phyloP scores from a whole-genome alignment of 2,888 invertebrate species.

The Cephus runcator region DNA sequence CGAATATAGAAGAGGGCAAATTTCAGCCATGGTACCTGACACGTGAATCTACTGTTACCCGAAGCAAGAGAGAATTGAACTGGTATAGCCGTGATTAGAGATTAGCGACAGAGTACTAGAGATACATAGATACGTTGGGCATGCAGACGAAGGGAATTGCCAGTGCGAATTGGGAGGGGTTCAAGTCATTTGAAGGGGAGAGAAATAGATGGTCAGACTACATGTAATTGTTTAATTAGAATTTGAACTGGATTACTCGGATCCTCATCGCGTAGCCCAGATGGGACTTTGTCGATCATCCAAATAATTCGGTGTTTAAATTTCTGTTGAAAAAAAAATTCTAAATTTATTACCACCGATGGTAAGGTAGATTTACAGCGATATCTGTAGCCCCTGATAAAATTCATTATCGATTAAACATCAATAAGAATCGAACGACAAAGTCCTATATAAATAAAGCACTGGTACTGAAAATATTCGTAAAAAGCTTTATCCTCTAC shows the following conservation, averaged over 20 bases:
- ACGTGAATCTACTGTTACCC: not conserved
- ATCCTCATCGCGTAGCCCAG: not conserved
- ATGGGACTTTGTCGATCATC: not conserved
- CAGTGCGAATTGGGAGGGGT: not conserved
- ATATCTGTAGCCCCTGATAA: not conserved
- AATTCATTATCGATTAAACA: not conserved
- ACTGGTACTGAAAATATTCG: too few relatives aligned
- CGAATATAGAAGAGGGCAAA: not conserved
- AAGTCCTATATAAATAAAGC: not conserved
- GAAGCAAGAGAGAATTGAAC: not conserved
- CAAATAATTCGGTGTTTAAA: too few relatives aligned
- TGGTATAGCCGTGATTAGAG: not conserved
- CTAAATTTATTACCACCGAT: not conserved
- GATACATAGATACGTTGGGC: not conserved
- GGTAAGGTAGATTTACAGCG: not conserved
- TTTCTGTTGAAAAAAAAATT: not conserved
- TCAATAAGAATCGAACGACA: too few relatives aligned
- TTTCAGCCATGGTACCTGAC: not conserved
- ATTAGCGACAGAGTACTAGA: not conserved
- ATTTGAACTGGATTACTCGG: not conserved
- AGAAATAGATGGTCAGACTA: not conserved
- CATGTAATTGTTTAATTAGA: constrained; percentile 8
- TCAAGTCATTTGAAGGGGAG: not conserved
- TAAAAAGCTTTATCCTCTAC: too few relatives aligned
- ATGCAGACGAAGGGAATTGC: not conserved